Conservation (phyloP, 2,113 vertebrate genomes). For the Percopsis transmontana region DNA sequence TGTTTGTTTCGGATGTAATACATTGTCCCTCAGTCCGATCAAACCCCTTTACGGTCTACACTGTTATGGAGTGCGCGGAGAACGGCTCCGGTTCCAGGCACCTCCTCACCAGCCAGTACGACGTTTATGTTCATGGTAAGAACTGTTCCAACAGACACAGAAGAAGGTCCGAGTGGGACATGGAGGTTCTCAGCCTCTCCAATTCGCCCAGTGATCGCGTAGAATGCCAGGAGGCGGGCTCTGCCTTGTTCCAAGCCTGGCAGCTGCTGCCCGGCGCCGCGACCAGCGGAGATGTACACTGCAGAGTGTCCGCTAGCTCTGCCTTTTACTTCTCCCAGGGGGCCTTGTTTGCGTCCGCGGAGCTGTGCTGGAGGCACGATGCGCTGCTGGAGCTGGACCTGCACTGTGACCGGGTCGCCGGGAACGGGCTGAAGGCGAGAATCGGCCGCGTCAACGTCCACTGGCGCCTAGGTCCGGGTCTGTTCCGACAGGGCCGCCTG, state of each 20-base stretch:
- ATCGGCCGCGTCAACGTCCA: slow-evolving; percentile 52
- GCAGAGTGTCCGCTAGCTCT: slow-evolving; percentile 59
- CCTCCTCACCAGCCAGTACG: slow-evolving; percentile 71
- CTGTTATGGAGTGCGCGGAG: slow-evolving; percentile 67
- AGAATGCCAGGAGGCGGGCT: slow-evolving; percentile 59
- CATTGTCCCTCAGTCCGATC: slow-evolving; percentile 60
- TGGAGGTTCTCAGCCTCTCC: slow-evolving; percentile 73
- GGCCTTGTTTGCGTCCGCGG: slow-evolving; percentile 70
- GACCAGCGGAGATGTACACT: slow-evolving; percentile 31
- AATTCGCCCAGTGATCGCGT: slow-evolving; percentile 30
- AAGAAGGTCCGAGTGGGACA: slow-evolving; percentile 67
- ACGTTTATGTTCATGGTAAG: slow-evolving; percentile 75
- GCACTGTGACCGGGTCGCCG: slow-evolving; percentile 62
- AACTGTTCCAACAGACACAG: slow-evolving; percentile 67
- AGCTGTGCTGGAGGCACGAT: slow-evolving; percentile 72
- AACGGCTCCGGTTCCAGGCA: slow-evolving; percentile 57
- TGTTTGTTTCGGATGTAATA: slow-evolving; percentile 62
- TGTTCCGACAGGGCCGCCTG: slow-evolving; percentile 66
- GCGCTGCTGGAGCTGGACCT: slow-evolving; percentile 64
- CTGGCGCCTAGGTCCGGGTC: slow-evolving; percentile 74
- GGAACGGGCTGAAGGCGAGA: slow-evolving; percentile 7
- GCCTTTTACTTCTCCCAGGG: slow-evolving; percentile 71
- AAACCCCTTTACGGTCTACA: slow-evolving; percentile 77
- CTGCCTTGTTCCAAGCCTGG: slow-evolving; percentile 63
- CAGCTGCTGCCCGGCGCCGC: slow-evolving; percentile 66